phyloP scores from a whole-genome alignment of 2,113 vertebrate species.

The Podocnemis expansa region DNA sequence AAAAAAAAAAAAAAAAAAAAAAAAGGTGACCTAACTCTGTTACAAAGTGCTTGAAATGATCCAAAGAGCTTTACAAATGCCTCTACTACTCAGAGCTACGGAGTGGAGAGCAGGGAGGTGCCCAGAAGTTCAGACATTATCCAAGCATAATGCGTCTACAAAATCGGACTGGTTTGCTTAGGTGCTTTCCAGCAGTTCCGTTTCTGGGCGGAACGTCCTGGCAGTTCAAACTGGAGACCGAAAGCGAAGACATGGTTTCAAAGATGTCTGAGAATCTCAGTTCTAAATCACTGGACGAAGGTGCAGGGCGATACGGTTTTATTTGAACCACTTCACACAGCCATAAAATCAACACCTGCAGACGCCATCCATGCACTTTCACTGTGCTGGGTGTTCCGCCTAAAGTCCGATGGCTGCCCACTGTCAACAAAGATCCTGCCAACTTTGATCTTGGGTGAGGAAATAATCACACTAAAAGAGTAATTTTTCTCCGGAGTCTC shows the following conservation, averaged over 20 bases:
- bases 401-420: not conserved
- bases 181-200: not conserved
- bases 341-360: not conserved
- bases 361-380: not conserved
- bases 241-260: not conserved
- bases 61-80: accelerated
- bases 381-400: not conserved
- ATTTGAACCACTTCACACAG: not conserved
- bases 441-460: not conserved
- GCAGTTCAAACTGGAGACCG: not conserved
- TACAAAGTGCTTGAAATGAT: not conserved
- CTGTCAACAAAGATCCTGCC: not conserved
- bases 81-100: accelerated
- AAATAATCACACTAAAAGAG: accelerated
- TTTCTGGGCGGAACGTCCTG: not conserved
- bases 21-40: accelerated
- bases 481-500: not conserved
- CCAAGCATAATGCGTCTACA: not conserved
- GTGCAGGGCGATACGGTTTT: not conserved
- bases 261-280: not conserved
- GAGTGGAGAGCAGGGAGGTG: accelerated
- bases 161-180: not conserved
- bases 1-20: no score
- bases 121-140: not conserved
- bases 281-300: not conserved